Evolutionary conservation across 2,888 invertebrate genomes (phyloP).

Genomic region (Xanthorhoe designata): DNA sequence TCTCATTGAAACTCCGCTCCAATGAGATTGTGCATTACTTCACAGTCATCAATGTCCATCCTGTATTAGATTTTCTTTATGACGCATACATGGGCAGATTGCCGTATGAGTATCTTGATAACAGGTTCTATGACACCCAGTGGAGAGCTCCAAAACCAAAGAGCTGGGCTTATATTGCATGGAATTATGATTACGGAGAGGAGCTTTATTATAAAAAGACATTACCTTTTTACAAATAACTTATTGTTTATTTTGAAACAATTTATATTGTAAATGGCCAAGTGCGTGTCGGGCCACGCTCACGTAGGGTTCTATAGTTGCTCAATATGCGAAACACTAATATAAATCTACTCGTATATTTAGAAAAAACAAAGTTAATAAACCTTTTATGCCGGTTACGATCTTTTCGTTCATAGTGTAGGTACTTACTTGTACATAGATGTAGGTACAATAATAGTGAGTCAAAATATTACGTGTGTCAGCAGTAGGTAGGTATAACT

Average conservation of each 20-base stretch:
- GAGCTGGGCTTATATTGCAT: neutral
- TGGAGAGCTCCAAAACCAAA: constrained; percentile 8
- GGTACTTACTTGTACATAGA: no score
- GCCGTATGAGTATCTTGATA: constrained; percentile 36
- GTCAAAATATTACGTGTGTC: no score
- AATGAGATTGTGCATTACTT: constrained; percentile 50
- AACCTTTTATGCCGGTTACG: no score
- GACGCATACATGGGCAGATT: constrained; percentile 46
- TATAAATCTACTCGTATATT: no score
- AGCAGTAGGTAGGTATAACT: no score
- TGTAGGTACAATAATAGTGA: no score
- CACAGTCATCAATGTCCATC: constrained; percentile 49
- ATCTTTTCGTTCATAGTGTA: no score
- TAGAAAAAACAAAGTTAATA: no score
- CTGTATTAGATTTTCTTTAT: constrained; percentile 52
- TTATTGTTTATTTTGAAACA: neutral
- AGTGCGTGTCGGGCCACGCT: no score
- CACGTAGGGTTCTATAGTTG: no score
- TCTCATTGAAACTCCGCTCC: constrained; percentile 53
- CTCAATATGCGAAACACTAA: no score
- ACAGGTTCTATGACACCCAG: constrained; percentile 22
- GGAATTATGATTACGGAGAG: neutral
- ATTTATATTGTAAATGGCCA: no score
- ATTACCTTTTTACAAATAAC: neutral
- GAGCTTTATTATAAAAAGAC: neutral